Evolutionary conservation across 1,140 invertebrate species (phyloP), one percentile per base, ranked within the genome.

Genomic region (Tetramorium parvispinum): DNA sequence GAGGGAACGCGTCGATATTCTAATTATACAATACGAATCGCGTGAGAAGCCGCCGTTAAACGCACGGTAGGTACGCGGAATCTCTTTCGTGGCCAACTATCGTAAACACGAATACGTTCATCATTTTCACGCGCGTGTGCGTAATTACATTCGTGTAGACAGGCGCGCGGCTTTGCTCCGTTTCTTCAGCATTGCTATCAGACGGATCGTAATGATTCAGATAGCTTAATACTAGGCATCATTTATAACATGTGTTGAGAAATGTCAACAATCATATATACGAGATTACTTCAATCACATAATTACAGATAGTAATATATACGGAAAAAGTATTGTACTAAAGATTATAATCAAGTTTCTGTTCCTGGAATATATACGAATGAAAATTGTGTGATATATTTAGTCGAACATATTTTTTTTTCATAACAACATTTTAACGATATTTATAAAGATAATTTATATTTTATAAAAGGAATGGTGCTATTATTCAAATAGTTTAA

Each of bases 121-220:
- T 89, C 85, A 85, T 87, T 91, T 89, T 89, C 46, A 66, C 57
- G 82, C 87, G 82, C 85, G 86, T 81, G 78, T 87, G 85, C 76
- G 85, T 91, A 89, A 91, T 91, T 91, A 51, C 79, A 24, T 46
- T 61, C 68, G 79, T 83, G 79, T 55, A 59, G 79, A 73, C 68
- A 43, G 21, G 24, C 57, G 18, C 18, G 68, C 27, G n/a, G 46
- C n/a, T 68, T 68, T 40, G 32, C 68, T 8, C 78, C 3, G 32
- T 71, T 82, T 57, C 79, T 59, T 82, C 78, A 10, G 40, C 7
- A 32, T 32, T 24, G 40, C 40, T 82, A 73, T 82, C 78, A 16
- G 49, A 57, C 37, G 21, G 24, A 63, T 55, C 78, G 37, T n/a
- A 27, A 43, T 75, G n/a, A 73, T 61, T 49, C 13, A 68, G 77